A percentile compares a stretch with the other conserved stretches of the same genome.
Conservation (phyloP, 2,797 vertebrate species). For the Columba guinea region DNA sequence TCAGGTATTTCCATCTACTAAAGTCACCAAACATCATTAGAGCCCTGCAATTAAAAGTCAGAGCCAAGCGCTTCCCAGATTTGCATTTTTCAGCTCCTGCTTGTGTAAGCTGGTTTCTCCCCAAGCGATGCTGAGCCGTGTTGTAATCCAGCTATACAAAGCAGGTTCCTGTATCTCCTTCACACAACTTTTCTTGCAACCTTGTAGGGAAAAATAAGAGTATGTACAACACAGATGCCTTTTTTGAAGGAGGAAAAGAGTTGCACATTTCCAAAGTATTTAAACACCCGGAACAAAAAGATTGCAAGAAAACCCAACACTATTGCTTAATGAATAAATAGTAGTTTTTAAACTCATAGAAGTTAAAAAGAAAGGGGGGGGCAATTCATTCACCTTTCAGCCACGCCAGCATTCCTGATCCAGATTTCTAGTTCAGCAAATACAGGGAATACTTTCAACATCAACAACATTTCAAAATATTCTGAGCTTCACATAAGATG, state of each 20-base stretch:
- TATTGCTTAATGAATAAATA: neutral
- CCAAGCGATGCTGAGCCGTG: neutral
- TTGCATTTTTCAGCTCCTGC: neutral
- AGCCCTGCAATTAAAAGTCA: neutral
- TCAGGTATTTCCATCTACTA: neutral
- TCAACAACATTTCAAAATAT: neutral
- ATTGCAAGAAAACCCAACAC: neutral
- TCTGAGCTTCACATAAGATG: neutral
- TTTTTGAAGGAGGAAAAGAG: neutral
- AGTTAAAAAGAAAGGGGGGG: too few relatives aligned
- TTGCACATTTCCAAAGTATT: neutral
- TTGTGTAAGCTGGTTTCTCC: neutral
- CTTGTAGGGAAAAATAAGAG: neutral
- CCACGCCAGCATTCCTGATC: neutral
- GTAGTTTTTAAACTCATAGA: neutral
- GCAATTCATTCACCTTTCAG: neutral
- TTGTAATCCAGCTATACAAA: neutral
- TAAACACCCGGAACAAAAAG: neutral
- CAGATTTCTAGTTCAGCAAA: neutral
- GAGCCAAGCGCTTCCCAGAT: neutral
- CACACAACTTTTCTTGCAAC: neutral
- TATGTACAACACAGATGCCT: neutral
- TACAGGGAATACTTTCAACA: neutral
- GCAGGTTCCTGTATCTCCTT: neutral
- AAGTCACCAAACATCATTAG: neutral